Evolutionary conservation across 2,888 invertebrate genomes (phyloP).

Genomic region (Meta bourneti): DNA sequence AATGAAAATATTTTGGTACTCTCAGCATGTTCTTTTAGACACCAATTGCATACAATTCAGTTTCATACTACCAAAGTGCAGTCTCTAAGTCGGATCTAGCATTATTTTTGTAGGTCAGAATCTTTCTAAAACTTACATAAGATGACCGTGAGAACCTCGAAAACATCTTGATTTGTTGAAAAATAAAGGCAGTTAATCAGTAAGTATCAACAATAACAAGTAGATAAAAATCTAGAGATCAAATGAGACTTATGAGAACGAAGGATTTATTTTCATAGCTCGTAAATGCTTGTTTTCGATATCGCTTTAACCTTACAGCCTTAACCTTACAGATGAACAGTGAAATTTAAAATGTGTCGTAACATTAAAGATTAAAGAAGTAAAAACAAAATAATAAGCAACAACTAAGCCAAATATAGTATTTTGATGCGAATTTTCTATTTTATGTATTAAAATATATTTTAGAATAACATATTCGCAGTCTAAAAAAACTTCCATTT

Average conservation of each 20-base stretch:
- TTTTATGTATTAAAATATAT: too few relatives aligned
- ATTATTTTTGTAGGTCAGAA: background rate
- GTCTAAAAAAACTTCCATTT: too few relatives aligned
- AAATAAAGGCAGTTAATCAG: background rate
- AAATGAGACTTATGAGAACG: background rate
- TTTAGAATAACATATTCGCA: too few relatives aligned
- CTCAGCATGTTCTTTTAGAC: background rate
- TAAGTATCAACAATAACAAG: background rate
- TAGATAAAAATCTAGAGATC: background rate
- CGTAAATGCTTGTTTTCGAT: too few relatives aligned
- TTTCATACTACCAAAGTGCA: background rate
- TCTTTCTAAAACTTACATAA: background rate
- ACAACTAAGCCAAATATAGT: too few relatives aligned
- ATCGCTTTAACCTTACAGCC: too few relatives aligned
- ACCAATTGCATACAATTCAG: background rate
- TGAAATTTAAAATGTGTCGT: too few relatives aligned
- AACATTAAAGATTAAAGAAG: too few relatives aligned
- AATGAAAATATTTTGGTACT: background rate
- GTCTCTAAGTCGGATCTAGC: background rate
- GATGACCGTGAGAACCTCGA: background rate
- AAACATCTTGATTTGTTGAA: background rate
- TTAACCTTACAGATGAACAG: too few relatives aligned
- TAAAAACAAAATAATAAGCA: too few relatives aligned
- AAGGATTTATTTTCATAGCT: too few relatives aligned
- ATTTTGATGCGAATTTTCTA: too few relatives aligned